These are phyloP conservation scores for Athalia circularis DNA, from an alignment of 2,888 invertebrate species.

Conservation along the genomic window DNA sequence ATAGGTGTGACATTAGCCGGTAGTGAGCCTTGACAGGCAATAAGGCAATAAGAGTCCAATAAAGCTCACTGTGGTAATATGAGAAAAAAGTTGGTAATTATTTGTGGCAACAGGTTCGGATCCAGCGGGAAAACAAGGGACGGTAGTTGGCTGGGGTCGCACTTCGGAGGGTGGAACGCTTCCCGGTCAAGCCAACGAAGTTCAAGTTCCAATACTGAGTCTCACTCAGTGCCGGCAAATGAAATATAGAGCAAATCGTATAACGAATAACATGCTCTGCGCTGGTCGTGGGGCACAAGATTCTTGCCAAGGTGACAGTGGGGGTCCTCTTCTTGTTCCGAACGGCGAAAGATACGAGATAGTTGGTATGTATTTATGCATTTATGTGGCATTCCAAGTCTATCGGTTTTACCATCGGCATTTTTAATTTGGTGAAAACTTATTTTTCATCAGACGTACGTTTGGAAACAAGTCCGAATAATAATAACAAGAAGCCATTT, in stretches of 20 bases:
- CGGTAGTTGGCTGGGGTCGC: constrained; percentile 92
- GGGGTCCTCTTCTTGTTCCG: constrained; percentile 87
- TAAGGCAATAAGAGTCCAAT: constrained; percentile 1
- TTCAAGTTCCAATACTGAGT: constrained; percentile 88
- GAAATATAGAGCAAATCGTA: constrained; percentile 89
- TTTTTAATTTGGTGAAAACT: no score
- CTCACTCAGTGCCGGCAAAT: constrained; percentile 86
- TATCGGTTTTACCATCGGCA: no score
- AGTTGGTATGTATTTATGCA: constrained; percentile 78
- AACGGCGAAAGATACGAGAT: constrained; percentile 87
- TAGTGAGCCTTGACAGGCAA: constrained; percentile 10
- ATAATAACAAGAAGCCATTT: no score
- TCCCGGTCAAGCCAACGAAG: constrained; percentile 88
- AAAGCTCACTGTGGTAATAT: not conserved
- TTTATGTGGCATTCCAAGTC: not conserved
- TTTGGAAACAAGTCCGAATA: no score
- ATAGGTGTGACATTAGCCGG: constrained; percentile 20
- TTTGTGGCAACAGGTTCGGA: constrained; percentile 75
- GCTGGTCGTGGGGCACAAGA: constrained; percentile 88
- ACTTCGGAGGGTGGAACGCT: constrained; percentile 88
- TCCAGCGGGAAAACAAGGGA: constrained; percentile 84
- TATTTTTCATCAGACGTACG: no score
- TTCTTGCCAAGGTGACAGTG: constrained; percentile 93
- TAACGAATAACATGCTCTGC: constrained; percentile 90
- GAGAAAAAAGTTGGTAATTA: not conserved